Conservation (phyloP, 1,140 invertebrate genomes). For the Brachionus koreanus region DNA sequence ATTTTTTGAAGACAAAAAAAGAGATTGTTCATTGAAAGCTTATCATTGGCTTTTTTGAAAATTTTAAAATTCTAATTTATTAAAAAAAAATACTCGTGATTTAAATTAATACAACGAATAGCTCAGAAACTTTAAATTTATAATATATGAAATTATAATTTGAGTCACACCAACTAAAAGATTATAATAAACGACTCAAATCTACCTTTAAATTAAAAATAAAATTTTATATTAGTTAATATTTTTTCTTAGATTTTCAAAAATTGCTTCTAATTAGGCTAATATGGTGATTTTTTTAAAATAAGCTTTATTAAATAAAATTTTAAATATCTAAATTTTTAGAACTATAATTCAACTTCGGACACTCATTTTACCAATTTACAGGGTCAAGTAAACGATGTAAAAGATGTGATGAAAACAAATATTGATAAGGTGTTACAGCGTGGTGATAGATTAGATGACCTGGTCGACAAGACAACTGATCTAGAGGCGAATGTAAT, state of each 20-base stretch:
- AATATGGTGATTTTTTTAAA: not conserved
- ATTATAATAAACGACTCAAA: not conserved
- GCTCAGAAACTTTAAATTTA: not conserved
- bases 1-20: not conserved
- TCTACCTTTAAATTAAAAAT: not conserved
- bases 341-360: constrained; percentile 26
- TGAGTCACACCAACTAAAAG: not conserved
- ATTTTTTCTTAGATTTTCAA: not conserved
- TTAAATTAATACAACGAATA: not conserved
- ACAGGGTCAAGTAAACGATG: constrained; percentile 57
- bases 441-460: constrained; percentile 57
- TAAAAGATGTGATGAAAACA: constrained; percentile 58
- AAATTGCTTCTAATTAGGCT: not conserved
- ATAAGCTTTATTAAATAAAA: not conserved
- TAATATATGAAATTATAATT: not conserved
- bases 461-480: constrained; percentile 57
- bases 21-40: not conserved
- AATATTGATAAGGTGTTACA: constrained; percentile 59
- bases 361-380: constrained; percentile 45
- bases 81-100: not conserved
- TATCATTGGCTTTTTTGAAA: not conserved
- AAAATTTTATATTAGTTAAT: not conserved
- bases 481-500: constrained; percentile 57
- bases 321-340: not conserved
- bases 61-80: not conserved